Conservation (phyloP, 2,113 vertebrate genomes). For the Nematolebias whitei region DNA sequence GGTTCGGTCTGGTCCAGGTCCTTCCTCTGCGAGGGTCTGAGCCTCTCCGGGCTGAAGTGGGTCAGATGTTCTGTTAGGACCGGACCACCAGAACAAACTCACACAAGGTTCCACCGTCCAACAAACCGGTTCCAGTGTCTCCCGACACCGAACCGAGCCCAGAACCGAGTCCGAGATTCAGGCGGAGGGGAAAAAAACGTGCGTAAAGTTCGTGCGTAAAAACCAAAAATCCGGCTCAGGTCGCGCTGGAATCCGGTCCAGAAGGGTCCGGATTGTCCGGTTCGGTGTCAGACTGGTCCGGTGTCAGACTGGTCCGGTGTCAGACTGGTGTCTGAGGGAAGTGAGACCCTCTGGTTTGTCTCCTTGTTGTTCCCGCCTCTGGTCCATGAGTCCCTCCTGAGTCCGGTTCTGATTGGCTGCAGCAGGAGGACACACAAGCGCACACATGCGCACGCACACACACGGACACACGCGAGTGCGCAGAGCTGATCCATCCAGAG, state of each 20-base stretch:
- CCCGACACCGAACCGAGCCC: too few species aligned
- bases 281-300: too few species aligned
- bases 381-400: constrained; percentile 51
- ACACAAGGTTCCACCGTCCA: too few species aligned
- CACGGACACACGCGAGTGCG: too few species aligned
- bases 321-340: constrained; percentile 30
- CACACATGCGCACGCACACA: not conserved
- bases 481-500: too few species aligned
- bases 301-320: too few species aligned
- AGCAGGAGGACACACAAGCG: constrained; percentile 26
- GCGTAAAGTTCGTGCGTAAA: constrained; percentile 27
- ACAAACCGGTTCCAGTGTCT: too few species aligned
- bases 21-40: constrained; percentile 15
- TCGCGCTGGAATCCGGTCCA: constrained; percentile 24
- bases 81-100: too few species aligned
- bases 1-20: not conserved
- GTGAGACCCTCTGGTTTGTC: constrained; percentile 33
- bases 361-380: constrained; percentile 69
- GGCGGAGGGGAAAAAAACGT: not conserved
- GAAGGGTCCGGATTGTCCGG: too few species aligned
- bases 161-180: constrained; percentile 7
- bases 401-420: constrained; percentile 68
- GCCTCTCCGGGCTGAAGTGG: not conserved
- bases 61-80: too few species aligned
- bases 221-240: not conserved